Conservation (phyloP, 1,140 invertebrate species). For the Hyphantria cunea region DNA sequence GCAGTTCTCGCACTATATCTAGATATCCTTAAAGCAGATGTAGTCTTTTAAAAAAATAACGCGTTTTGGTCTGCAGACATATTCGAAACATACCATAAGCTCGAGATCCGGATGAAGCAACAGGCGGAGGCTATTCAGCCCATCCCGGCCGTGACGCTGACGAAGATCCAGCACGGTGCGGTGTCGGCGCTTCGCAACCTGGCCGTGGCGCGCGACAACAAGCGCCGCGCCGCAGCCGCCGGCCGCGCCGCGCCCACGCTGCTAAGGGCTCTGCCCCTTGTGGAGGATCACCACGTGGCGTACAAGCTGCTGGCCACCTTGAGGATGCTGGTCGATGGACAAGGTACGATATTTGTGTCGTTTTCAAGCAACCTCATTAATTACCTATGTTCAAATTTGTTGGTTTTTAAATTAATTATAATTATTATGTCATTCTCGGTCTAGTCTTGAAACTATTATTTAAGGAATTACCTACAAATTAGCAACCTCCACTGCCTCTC, state of each 20-base stretch:
- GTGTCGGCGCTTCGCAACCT: constrained; percentile 92
- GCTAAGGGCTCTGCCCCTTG: constrained; percentile 87
- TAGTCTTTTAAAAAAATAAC: too few species aligned
- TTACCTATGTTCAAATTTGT: too few species aligned
- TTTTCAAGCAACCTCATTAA: too few species aligned
- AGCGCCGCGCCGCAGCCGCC: constrained; percentile 86
- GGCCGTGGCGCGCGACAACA: constrained; percentile 90
- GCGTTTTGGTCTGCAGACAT: constrained; percentile 65
- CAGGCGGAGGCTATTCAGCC: constrained; percentile 35
- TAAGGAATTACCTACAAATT: too few species aligned
- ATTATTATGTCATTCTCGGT: too few species aligned
- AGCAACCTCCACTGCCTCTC: too few species aligned
- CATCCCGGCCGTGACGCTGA: constrained; percentile 41
- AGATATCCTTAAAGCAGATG: too few species aligned
- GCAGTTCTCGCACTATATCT: too few species aligned
- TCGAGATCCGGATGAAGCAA: constrained; percentile 36
- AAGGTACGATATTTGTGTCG: constrained; percentile 56
- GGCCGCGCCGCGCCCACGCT: constrained; percentile 82
- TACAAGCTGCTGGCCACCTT: constrained; percentile 94
- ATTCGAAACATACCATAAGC: constrained; percentile 55
- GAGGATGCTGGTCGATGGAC: constrained; percentile 86
- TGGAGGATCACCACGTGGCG: constrained; percentile 90
- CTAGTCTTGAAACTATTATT: too few species aligned
- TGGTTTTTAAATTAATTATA: too few species aligned
- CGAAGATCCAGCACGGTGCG: constrained; percentile 89